These are phyloP conservation scores for Trypoxylus dichotomus DNA, from an alignment of 1,140 invertebrate genomes.

Conservation along the genomic window DNA sequence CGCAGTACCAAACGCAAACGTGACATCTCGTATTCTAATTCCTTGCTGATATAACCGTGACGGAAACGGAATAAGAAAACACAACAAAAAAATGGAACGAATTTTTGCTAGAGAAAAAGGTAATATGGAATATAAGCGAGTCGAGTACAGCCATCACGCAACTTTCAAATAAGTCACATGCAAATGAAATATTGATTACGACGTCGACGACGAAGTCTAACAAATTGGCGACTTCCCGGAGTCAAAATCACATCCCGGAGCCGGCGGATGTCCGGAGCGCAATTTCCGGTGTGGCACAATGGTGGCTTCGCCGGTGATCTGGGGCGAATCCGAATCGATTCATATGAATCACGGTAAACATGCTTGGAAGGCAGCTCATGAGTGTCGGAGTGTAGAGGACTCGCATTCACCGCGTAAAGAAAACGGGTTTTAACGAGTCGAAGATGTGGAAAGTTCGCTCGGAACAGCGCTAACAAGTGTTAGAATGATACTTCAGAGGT, in stretches of 20 bases:
- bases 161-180: slow-evolving; percentile 30
- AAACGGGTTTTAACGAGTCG: background rate
- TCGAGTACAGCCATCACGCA: background rate
- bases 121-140: background rate
- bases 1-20: background rate
- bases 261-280: slow-evolving; percentile 44
- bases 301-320: slow-evolving; percentile 40
- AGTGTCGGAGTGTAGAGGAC: background rate
- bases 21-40: background rate
- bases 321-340: slow-evolving; percentile 36
- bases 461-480: background rate
- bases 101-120: background rate
- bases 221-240: slow-evolving; percentile 47
- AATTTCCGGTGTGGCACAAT: slow-evolving; percentile 46
- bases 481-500: background rate
- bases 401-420: background rate
- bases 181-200: slow-evolving; percentile 35
- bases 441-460: background rate
- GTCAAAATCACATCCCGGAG: slow-evolving; percentile 42
- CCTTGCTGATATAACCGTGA: background rate
- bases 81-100: background rate
- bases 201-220: slow-evolving; percentile 27
- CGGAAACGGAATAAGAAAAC: background rate
- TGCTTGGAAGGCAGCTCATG: slow-evolving; percentile 31
- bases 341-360: slow-evolving; percentile 44